These are phyloP conservation scores for Ameiurus melas DNA, from an alignment of 2,113 vertebrate species.

Conservation along the genomic window DNA sequence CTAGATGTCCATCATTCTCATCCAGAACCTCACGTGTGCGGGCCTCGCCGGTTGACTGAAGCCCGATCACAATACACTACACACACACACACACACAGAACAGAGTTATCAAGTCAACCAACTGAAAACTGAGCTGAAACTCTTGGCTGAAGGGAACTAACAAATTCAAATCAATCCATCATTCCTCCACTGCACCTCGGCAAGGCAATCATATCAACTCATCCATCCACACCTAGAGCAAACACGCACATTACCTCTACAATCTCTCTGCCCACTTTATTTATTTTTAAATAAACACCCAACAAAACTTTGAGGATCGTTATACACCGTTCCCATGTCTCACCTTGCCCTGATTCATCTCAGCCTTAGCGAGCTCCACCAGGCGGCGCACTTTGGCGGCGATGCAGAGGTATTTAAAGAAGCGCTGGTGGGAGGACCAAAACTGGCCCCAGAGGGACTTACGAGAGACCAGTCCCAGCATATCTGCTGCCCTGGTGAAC, in stretches of 20 bases:
- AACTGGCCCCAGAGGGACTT: conserved; percentile 98
- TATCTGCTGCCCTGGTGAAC: conserved; percentile 89
- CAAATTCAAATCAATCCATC: background rate
- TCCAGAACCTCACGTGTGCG: conserved; percentile 94
- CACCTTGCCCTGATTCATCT: conserved; percentile 89
- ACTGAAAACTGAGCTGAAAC: background rate
- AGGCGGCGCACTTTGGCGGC: conserved; percentile 92
- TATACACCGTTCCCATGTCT: background rate
- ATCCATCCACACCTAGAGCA: background rate
- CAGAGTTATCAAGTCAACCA: background rate
- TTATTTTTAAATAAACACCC: no score
- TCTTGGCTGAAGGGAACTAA: background rate
- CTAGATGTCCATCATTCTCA: conserved; percentile 89
- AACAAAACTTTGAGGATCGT: background rate
- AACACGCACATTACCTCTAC: background rate
- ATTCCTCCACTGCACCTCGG: background rate
- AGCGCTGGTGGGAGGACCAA: conserved; percentile 97
- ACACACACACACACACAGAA: conserved; percentile 6
- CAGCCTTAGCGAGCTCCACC: conserved; percentile 86
- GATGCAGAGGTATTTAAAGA: conserved; percentile 99
- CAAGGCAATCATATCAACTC: background rate
- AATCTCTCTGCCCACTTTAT: background rate
- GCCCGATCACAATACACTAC: conserved; percentile 94
- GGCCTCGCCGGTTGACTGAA: conserved; percentile 96
- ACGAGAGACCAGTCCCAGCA: conserved; percentile 87